These are phyloP conservation scores for Andrena bicolor DNA, from an alignment of 2,888 invertebrate genomes.

Conservation along the genomic window DNA sequence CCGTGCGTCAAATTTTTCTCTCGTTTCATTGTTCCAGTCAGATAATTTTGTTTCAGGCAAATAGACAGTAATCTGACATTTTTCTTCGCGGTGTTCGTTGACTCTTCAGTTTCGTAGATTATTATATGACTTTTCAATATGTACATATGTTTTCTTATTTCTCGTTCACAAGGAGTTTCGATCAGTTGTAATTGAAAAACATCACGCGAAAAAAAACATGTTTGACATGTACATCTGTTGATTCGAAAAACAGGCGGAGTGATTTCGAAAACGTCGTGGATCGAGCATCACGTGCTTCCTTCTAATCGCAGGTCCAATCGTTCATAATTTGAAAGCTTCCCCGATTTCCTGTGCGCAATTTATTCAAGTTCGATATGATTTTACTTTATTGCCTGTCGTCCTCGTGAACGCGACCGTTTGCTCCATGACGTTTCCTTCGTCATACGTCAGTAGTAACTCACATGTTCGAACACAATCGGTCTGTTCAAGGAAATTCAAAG, in stretches of 20 bases:
- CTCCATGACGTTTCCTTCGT: conserved; percentile 7
- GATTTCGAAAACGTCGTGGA: conserved; percentile 12
- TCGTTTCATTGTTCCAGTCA: conserved; percentile 62
- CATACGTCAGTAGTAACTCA: no score
- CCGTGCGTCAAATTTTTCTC: conserved; percentile 66
- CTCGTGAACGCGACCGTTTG: neutral
- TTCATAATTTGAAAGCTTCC: conserved; percentile 33
- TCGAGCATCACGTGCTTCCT: neutral
- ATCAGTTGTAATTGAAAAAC: conserved; percentile 9
- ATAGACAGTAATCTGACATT: conserved; percentile 57
- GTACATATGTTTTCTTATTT: conserved; percentile 47
- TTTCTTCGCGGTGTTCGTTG: conserved; percentile 52
- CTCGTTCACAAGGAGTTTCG: conserved; percentile 19
- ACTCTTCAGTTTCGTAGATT: conserved; percentile 49
- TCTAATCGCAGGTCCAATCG: conserved; percentile 27
- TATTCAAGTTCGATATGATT: conserved; percentile 27
- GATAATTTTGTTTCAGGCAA: conserved; percentile 55
- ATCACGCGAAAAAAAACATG: conserved; percentile 6
- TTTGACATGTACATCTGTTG: conserved; percentile 35
- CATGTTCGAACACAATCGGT: conserved; percentile 9
- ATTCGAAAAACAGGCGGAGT: conserved; percentile 10
- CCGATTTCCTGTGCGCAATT: conserved; percentile 21
- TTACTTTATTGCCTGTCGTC: conserved; percentile 1
- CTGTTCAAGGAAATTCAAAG: conserved; percentile 14
- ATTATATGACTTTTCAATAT: conserved; percentile 43